Base-by-base conservation (phyloP, 2,113 vertebrate genomes). In the Atrichornis clamosus region DNA sequence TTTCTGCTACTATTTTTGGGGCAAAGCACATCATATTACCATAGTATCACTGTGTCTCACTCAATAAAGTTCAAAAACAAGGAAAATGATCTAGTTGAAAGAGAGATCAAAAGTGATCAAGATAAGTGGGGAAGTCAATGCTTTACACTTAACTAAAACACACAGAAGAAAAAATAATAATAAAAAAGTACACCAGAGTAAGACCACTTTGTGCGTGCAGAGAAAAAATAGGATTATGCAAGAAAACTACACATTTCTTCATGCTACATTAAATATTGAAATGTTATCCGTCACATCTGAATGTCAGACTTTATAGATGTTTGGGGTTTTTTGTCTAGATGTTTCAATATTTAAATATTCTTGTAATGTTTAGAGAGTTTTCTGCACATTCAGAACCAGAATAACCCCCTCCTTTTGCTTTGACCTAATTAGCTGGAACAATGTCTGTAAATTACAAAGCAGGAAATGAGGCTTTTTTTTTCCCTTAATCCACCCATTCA, bases 281-380 rank as follows among this genome's bases (percentile, higher is more conserved):
- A 47, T 41, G 2, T 28, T 41, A 60, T 23, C 11, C 9, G 35
- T 41, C 9, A 55, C 10, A 30, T 62, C 18, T 42, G 7, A 81
- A 30, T 33, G 16, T 42, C 23, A 80, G 52, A 35, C 7, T 65
- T 55, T 5, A 33, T 10, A 16, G 10, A 65, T 41, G 39, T 50
- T 65, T 9, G 11, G 22, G 5, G 15, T 1, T 18, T 5, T 10
- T 15, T 13, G 7, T 6, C 4, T 41, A 7, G 4, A 44, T 26
- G 17, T 41, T 60, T 42, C 49, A 52, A 44, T 2, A 28, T 55
- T 30, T 64, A 63, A 72, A 85, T 53, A 52, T 49, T 41, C 15
- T n/a, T 50, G 11, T 33, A 27, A 20, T 30, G 11, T 77, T 79
- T 88, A 59, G 8, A 47, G 13, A 24, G 5, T 78, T 82, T 26